Percentiles rank a stretch among this genome's conserved stretches.
Conservation (phyloP, 2,797 vertebrate genomes). For the Microcaecilia unicolor region DNA sequence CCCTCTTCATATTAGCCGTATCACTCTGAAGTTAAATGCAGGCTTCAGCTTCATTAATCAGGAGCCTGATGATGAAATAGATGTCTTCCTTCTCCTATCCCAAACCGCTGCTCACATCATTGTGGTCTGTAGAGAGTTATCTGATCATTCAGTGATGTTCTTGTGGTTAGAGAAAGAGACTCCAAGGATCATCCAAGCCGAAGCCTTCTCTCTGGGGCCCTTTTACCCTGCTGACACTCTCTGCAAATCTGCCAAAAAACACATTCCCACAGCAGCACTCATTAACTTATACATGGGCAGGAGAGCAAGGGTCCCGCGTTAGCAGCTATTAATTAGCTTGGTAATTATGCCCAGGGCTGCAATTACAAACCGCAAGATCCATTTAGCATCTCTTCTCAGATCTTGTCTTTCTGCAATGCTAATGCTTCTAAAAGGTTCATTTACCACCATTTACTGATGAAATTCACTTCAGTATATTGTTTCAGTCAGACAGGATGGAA, state of each 20-base stretch:
- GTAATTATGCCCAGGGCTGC: constrained; percentile 84
- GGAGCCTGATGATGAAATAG: constrained; percentile 48
- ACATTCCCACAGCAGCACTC: constrained; percentile 34
- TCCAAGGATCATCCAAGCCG: constrained; percentile 54
- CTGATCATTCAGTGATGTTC: constrained; percentile 70
- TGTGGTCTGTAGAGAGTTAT: constrained; percentile 63
- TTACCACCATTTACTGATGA: constrained; percentile 82
- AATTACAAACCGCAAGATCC: constrained; percentile 86
- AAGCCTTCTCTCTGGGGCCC: constrained; percentile 62
- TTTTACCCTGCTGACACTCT: constrained; percentile 72
- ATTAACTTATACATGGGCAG: constrained; percentile 41
- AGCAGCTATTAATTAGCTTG: constrained; percentile 93
- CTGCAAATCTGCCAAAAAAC: constrained; percentile 37
- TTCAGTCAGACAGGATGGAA: constrained; percentile 68
- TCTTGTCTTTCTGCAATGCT: constrained; percentile 56
- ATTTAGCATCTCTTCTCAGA: constrained; percentile 70
- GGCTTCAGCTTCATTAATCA: constrained; percentile 45
- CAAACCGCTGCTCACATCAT: constrained; percentile 12
- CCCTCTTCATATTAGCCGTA: neutral
- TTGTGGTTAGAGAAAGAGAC: constrained; percentile 71
- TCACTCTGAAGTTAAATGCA: constrained; percentile 20
- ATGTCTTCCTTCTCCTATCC: constrained; percentile 51
- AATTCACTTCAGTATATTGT: constrained; percentile 70
- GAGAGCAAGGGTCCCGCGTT: constrained; percentile 48
- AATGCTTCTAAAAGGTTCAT: constrained; percentile 66